Evolutionary conservation across 2,888 invertebrate genomes (phyloP), one percentile per base, ranked within the genome.

Genomic region (Leucophenga montana): DNA sequence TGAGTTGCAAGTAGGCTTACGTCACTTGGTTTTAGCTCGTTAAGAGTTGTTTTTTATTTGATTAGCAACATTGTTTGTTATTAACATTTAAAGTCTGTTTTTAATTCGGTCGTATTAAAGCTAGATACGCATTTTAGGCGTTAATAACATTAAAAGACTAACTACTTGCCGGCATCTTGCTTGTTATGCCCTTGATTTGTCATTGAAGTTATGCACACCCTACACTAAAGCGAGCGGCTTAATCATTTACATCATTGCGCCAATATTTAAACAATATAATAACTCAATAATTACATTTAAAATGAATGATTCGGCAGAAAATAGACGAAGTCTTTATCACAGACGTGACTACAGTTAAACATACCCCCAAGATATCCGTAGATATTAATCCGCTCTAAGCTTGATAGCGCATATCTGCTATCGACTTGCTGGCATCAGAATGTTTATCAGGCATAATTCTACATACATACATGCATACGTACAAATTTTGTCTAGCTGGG

Each of bases 351-450:
- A 50, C 11, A 6, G 16, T 18, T 16, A 1, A 39, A 4, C 50
- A 50, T 16, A 18, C 16, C 50, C 16, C n/a, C 13, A 50, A 50
- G 18, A 4, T n/a, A 50, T 11, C 6, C 6, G 6, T 50, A 50
- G n/a, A n/a, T n/a, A 50, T 50, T 6, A 50, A 50, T 16, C 1
- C 18, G 8, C 16, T 11, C 1, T 11, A 50, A 14, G 13, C 14
- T n/a, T 67, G 73, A 80, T 73, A 81, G 80, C 67, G 84, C 76
- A 72, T 75, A 80, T 77, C 69, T 22, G 2, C 62, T 5, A 68
- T 71, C 72, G 67, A 8, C 57, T 66, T 50, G 64, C 78, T 76
- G 76, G 65, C 48, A 27, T 13, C 16, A 31, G n/a, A 13, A 0
- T 22, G 66, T 71, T 81, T 84, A 81, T 81, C 84, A 78, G 71